A percentile compares a stretch with the other conserved stretches of the same genome.
Evolutionary conservation across 2,888 invertebrate genomes (phyloP).

Genomic region (Cephus spinipes): DNA sequence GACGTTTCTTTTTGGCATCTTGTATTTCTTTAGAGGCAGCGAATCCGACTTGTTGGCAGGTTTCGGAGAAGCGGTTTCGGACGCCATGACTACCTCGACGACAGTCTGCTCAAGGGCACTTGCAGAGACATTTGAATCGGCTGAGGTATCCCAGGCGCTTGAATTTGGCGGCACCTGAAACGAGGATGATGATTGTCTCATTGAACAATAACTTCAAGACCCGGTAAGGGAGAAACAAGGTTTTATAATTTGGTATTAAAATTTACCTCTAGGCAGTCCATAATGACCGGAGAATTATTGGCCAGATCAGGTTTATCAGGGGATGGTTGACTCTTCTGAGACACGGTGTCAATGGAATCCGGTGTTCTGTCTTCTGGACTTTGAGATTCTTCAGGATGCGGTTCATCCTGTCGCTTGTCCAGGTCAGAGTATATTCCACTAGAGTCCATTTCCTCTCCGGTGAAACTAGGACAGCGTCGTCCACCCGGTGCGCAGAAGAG

Average conservation of each 20-base stretch:
- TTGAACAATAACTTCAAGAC: neutral
- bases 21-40: conserved; percentile 74
- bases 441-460: conserved; percentile 87
- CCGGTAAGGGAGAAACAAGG: neutral
- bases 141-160: conserved; percentile 37
- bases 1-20: conserved; percentile 83
- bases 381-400: conserved; percentile 58
- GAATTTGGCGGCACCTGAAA: conserved; percentile 33
- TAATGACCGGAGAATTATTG: conserved; percentile 61
- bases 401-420: conserved; percentile 79
- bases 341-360: conserved; percentile 71
- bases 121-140: conserved; percentile 40
- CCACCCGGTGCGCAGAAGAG: conserved; percentile 75
- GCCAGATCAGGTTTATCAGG: conserved; percentile 44
- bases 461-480: conserved; percentile 61
- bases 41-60: conserved; percentile 46
- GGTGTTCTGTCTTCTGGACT: conserved; percentile 73
- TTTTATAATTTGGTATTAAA: neutral
- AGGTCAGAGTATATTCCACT: conserved; percentile 91
- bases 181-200: neutral
- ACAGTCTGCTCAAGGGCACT: conserved; percentile 46
- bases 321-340: conserved; percentile 68
- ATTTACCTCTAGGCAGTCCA: conserved; percentile 50
- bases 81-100: conserved; percentile 40
- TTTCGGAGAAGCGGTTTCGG: conserved; percentile 24